A percentile compares a stretch with the other conserved stretches of the same genome.
Conservation (phyloP, 2,888 invertebrate genomes). For the Iselma pallidipennis region DNA sequence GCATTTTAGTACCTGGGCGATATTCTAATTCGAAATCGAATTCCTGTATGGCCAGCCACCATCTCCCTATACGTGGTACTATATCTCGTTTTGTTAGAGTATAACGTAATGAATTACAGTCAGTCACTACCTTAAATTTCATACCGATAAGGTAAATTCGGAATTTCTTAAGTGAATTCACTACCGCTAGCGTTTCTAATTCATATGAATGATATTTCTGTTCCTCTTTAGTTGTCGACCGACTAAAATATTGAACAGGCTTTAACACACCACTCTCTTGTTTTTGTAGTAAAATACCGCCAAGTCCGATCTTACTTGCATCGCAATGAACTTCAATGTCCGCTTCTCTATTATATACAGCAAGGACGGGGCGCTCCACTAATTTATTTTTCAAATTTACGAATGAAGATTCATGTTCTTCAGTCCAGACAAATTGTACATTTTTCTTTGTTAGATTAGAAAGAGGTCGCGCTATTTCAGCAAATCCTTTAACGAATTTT, state of each 20-base stretch:
- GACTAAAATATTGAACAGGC: conserved; percentile 33
- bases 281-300: conserved; percentile 38
- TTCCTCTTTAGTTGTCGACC: conserved; percentile 33
- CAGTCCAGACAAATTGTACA: conserved; percentile 20
- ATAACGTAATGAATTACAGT: background rate
- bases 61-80: background rate
- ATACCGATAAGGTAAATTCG: conserved; percentile 36
- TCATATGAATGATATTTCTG: conserved; percentile 40
- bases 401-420: conserved; percentile 16
- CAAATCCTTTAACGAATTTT: conserved; percentile 26
- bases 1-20: background rate
- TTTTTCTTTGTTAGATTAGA: conserved; percentile 19
- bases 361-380: conserved; percentile 19
- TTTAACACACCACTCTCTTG: conserved; percentile 18
- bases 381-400: conserved; percentile 10
- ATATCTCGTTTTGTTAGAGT: too few relatives aligned
- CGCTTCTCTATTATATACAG: conserved; percentile 15
- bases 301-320: conserved; percentile 34
- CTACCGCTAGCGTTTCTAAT: conserved; percentile 42
- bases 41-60: background rate
- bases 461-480: conserved; percentile 23
- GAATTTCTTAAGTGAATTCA: conserved; percentile 36
- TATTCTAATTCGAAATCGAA: background rate
- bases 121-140: conserved; percentile 24
- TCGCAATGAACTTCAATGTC: conserved; percentile 35